phyloP scores from a whole-genome alignment of 2,888 invertebrate species.

The Podotricha telesiphe region DNA sequence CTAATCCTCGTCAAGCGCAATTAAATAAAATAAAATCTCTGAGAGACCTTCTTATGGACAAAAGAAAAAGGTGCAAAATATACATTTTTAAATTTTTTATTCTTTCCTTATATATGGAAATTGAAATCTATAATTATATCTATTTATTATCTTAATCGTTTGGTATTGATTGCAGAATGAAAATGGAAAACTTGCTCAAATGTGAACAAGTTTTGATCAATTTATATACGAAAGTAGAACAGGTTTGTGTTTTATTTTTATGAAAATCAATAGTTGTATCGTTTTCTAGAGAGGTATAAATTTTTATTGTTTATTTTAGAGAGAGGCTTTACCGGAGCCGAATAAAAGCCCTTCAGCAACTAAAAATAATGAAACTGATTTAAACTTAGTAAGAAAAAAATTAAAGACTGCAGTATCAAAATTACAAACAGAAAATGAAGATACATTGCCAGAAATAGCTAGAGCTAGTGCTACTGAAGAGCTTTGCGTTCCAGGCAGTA shows the following conservation, averaged over 20 bases:
- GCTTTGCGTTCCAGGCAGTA: conserved; percentile 65
- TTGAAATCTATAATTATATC: background rate
- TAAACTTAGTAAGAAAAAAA: conserved; percentile 66
- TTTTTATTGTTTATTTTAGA: conserved; percentile 55
- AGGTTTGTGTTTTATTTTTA: conserved; percentile 68
- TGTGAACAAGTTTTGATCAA: conserved; percentile 88
- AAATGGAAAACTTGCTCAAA: conserved; percentile 86
- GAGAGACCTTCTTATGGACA: conserved; percentile 84
- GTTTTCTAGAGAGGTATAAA: background rate
- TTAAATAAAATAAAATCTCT: conserved; percentile 86
- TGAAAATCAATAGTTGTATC: conserved; percentile 3
- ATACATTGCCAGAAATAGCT: conserved; percentile 71
- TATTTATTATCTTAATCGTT: background rate
- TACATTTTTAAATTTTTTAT: background rate
- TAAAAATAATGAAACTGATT: conserved; percentile 51
- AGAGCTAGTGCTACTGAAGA: conserved; percentile 64
- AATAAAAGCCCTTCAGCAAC: conserved; percentile 43
- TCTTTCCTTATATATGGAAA: background rate
- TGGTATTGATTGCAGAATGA: conserved; percentile 79
- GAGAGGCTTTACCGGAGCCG: conserved; percentile 54
- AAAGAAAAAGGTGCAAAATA: conserved; percentile 81
- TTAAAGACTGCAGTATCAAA: conserved; percentile 60
- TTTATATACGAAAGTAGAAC: conserved; percentile 86
- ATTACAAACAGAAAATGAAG: conserved; percentile 52
- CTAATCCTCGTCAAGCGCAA: conserved; percentile 83